Evolutionary conservation across 2,113 vertebrate species (phyloP), one percentile per base, ranked within the genome.

Genomic region (Nesoenas mayeri): DNA sequence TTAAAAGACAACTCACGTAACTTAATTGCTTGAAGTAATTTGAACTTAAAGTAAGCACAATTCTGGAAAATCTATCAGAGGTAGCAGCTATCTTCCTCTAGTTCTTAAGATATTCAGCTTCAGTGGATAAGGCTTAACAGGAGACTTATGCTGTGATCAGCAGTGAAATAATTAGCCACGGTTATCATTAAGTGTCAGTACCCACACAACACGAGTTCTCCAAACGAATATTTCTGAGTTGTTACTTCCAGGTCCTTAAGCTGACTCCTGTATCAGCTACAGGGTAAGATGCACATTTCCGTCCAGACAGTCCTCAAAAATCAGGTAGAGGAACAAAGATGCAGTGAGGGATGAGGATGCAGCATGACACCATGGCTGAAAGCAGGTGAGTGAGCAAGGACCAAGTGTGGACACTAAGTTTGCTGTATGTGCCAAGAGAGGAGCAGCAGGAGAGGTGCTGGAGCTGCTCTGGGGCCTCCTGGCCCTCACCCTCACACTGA

Each of bases 341-440:
- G 29, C 20, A 18, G 36, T 17, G 50, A 72, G 24, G 21, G 28
- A 36, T 1, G 2, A 10, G 12, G 47, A 54, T 10, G 20, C 29
- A 50, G 75, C 2, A 0, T 24, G 40, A 70, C 1, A 2, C 22
- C 12, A 0, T 2, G 7, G 47, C 34, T 89, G 32, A 25, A 72
- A 77, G 31, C n/a, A 24, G 73, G 19, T 0, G 0, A 44, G n/a
- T 20, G 48, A 92, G 36, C 4, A 2, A 64, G 48, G 22, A 77
- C 15, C 2, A 0, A 0, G 34, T 9, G 0, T 26, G 29, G 3
- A 6, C 47, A 50, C 17, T 0, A 7, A 51, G 28, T 25, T 58
- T 54, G 61, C 31, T 48, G 53, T 20, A 2, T 4, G 18, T 74
- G 24, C 25, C 66, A 29, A 24, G 53, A 75, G 7, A 58, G 8